These are phyloP conservation scores for Pitta sordida DNA, from an alignment of 2,113 vertebrate genomes.

Conservation along the genomic window DNA sequence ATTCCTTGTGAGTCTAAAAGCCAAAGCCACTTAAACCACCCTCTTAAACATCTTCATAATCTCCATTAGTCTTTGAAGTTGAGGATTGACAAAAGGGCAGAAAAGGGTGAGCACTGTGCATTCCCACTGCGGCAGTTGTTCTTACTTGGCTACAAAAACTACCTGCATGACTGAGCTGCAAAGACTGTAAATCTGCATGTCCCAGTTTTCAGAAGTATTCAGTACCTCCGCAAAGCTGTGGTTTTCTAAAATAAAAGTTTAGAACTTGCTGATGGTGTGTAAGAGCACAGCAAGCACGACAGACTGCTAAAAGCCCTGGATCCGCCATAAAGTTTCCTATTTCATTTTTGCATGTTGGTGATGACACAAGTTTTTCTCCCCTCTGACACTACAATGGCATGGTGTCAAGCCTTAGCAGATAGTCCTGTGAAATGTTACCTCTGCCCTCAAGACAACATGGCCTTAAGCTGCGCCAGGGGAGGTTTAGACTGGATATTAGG, in stretches of 20 bases:
- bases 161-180: background rate
- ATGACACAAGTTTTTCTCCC: background rate
- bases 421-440: background rate
- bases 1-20: background rate
- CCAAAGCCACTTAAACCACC: background rate
- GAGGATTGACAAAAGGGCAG: background rate
- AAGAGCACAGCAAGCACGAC: background rate
- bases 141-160: background rate
- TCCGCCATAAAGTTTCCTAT: background rate
- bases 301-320: background rate
- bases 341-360: background rate
- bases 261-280: background rate
- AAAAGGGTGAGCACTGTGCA: background rate
- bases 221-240: background rate
- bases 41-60: conserved; percentile 3
- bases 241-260: background rate
- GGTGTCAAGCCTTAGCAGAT: background rate
- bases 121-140: background rate
- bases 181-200: background rate
- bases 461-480: no score
- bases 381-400: background rate
- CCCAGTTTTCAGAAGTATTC: background rate
- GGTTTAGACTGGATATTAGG: no score
- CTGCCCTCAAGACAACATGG: background rate
- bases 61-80: background rate